phyloP scores from a whole-genome alignment of 2,113 vertebrate species.

The Lucifuga dentata region DNA sequence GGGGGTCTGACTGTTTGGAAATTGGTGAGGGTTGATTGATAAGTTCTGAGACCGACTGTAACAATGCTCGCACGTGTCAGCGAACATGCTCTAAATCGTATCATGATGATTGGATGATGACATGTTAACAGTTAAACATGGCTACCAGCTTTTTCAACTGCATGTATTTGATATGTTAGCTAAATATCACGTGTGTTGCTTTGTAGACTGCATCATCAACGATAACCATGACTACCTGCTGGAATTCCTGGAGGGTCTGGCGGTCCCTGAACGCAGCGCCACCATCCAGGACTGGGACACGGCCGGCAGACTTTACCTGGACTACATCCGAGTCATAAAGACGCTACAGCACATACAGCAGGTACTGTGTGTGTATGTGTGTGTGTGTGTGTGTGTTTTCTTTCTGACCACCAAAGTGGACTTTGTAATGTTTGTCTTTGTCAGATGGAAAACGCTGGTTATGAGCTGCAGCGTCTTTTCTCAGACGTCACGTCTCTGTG shows the following conservation, averaged over 20 bases:
- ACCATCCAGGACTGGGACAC: slow-evolving; percentile 96
- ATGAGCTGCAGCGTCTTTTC: slow-evolving; percentile 90
- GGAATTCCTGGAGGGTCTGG: slow-evolving; percentile 92
- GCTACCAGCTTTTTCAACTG: no score
- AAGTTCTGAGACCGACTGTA: no score
- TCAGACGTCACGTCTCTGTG: slow-evolving; percentile 92
- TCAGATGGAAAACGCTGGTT: slow-evolving; percentile 88
- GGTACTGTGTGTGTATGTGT: slow-evolving; percentile 56
- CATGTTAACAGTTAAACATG: no score
- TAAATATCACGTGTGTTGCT: no score
- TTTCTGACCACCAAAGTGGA: no score
- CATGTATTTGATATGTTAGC: no score
- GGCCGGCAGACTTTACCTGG: slow-evolving; percentile 91
- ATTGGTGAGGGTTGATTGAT: no score
- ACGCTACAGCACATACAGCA: slow-evolving; percentile 89
- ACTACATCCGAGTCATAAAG: slow-evolving; percentile 92
- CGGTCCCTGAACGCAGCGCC: slow-evolving; percentile 84
- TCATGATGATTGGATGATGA: no score
- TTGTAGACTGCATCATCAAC: slow-evolving; percentile 94
- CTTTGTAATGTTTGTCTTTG: not conserved
- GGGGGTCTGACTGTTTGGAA: no score
- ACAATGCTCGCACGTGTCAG: no score
- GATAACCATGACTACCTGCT: slow-evolving; percentile 94
- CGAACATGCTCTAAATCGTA: no score
- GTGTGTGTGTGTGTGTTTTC: not conserved